These are phyloP conservation scores for Xiphydria camelus DNA, from an alignment of 2,888 invertebrate species.

Conservation along the genomic window DNA sequence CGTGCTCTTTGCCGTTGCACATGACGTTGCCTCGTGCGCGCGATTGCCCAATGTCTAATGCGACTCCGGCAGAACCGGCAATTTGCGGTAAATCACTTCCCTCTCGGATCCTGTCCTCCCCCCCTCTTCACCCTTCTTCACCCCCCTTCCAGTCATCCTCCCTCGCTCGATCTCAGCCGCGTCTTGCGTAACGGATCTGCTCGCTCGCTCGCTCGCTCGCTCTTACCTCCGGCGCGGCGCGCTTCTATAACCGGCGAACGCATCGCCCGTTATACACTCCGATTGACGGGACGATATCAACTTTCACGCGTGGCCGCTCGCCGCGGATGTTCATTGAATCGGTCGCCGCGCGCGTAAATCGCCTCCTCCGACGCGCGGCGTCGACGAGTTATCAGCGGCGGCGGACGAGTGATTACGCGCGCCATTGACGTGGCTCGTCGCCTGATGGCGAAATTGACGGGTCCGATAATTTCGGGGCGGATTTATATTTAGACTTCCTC, in stretches of 20 bases:
- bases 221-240: background rate
- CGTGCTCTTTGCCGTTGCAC: conserved; percentile 41
- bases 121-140: conserved; percentile 5
- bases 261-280: background rate
- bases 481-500: no score
- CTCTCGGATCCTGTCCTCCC: conserved; percentile 23
- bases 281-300: conserved; percentile 2
- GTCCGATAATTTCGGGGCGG: no score
- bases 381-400: no score
- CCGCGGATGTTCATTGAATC: background rate
- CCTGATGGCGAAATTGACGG: no score
- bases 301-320: conserved; percentile 1
- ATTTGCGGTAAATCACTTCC: conserved; percentile 49
- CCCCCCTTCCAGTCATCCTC: conserved; percentile 6
- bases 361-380: no score
- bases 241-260: background rate
- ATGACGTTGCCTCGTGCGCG: conserved; percentile 41
- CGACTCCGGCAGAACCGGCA: conserved; percentile 39
- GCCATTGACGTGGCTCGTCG: no score
- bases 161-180: conserved; percentile 13
- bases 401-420: no score
- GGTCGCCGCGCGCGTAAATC: no score
- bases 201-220: conserved; percentile 6
- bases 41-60: conserved; percentile 47
- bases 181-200: conserved; percentile 34